Base-by-base conservation (phyloP, 2,888 invertebrate genomes). In the Aspidiotus rigidus region DNA sequence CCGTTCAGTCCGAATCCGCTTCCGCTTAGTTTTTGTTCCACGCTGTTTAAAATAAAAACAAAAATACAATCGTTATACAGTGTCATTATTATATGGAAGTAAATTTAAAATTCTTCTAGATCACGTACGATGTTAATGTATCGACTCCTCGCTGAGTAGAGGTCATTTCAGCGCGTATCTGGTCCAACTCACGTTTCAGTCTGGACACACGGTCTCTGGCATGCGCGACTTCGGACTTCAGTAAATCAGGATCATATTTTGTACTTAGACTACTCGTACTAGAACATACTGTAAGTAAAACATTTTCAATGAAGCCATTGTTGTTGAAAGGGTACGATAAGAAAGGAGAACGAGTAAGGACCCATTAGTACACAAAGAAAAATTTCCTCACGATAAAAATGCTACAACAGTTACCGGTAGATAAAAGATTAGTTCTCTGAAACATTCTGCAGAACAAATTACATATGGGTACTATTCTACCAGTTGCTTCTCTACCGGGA, bases 61-160 rank as follows among this genome's bases (percentile, higher is more conserved):
- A 72, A 74, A 71, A 62, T 66, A 72, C 59, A 71, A 72, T 70
- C 60, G 72, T 57, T 40, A 69, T 16, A 53, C 13, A 53, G 11
- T 53, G 53, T 53, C 56, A 56, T n/a, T 16, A 13, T 17, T 17
- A 28, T 59, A 39, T 3, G 13, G n/a, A 56, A 17, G 3, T 56
- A 7, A 56, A n/a, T n/a, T 13, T n/a, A 49, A 3, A n/a, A 11
- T 6, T 13, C 11, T 49, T 11, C 49, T 49, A 49, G 10, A n/a
- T 6, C 49, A 49, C 56, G 84, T 83, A 94, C 90, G 87, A 89
- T 71, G 91, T 86, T 64, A 96, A 83, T 1, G 94, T 95, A 76
- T 94, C 91, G 70, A 96, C 91, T 70, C 96, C 96, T 74, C 91
- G 85, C 77, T 95, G 89, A 69, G 94, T 94, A 77, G 90, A 89